Conservation (phyloP, 2,797 vertebrate genomes). For the Alca torda region DNA sequence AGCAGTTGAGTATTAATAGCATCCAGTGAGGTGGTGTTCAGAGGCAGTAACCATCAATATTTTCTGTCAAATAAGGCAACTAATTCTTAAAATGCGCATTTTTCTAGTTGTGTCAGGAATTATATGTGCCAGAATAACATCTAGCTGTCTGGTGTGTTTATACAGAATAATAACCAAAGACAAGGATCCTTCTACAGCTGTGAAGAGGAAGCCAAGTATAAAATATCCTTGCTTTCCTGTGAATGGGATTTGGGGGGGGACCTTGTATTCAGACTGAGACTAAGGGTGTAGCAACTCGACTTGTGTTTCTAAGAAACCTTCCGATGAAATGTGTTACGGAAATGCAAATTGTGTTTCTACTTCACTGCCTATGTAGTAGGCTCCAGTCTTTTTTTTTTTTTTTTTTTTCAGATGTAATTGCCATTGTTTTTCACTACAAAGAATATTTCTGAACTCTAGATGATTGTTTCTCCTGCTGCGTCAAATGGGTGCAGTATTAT, state of each 20-base stretch:
- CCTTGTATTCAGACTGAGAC: not conserved
- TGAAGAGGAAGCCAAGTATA: not conserved
- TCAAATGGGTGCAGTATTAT: not conserved
- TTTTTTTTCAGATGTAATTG: not conserved
- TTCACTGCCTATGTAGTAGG: not conserved
- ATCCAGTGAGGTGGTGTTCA: not conserved
- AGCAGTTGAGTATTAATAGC: not conserved
- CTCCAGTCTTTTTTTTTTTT: too few species aligned
- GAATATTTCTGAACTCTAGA: not conserved
- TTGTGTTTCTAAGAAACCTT: not conserved
- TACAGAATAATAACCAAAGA: not conserved
- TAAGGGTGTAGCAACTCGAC: not conserved
- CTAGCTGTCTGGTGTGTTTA: not conserved
- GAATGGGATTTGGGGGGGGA: rapidly evolving
- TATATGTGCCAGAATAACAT: not conserved
- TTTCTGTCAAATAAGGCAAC: not conserved
- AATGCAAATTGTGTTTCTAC: not conserved
- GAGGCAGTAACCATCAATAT: not conserved
- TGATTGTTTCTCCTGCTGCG: not conserved
- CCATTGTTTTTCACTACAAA: not conserved
- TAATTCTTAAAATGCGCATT: not conserved
- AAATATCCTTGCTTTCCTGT: not conserved
- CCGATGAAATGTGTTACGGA: not conserved
- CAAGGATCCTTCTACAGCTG: not conserved
- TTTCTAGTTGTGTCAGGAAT: not conserved